Evolutionary conservation across 2,113 vertebrate species (phyloP), one percentile per base, ranked within the genome.

Genomic region (Platichthys stellatus): DNA sequence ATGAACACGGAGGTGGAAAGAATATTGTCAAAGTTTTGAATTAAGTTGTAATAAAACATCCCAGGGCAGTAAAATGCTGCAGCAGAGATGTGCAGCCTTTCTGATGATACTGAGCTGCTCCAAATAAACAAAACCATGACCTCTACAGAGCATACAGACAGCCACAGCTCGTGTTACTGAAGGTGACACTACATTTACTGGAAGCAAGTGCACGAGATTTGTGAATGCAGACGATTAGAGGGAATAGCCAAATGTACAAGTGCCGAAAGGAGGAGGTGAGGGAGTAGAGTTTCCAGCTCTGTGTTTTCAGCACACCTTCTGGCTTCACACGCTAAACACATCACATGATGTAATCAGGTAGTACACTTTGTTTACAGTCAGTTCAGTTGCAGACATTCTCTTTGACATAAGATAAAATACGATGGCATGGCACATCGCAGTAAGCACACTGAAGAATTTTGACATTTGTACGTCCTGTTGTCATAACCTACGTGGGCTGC

Each of bases 21-120:
- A 87, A 79, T 74, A 64, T 69, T 70, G 71, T 68, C 51, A 56
- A 51, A 63, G 59, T 58, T 71, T 71, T 1, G 0, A 60, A 35
- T 73, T 26, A 35, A 72, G 66, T 59, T 31, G n/a, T 28, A 82
- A 31, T 2, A 81, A 83, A 82, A 76, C 43, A 77, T 58, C 74
- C 65, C 12, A 53, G 1, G 15, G 76, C 26, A 3, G 21, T 72
- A 23, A 79, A 23, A 53, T 35, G 5, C 58, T 28, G 73, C 51
- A 56, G 26, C 45, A 54, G 28, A 67, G 8, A 66, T n/a, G 53
- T 57, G 51, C 23, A 31, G 49, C 24, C 17, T 17, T n/a, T 63
- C 49, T 77, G 58, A 68, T 43, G 56, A 18, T 3, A 56, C 23
- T 73, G 35, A 43, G 49, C n/a, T 24, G 47, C 47, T 51, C 47